Evolutionary conservation across 2,113 vertebrate genomes (phyloP).

Genomic region (Rhineura floridana): DNA sequence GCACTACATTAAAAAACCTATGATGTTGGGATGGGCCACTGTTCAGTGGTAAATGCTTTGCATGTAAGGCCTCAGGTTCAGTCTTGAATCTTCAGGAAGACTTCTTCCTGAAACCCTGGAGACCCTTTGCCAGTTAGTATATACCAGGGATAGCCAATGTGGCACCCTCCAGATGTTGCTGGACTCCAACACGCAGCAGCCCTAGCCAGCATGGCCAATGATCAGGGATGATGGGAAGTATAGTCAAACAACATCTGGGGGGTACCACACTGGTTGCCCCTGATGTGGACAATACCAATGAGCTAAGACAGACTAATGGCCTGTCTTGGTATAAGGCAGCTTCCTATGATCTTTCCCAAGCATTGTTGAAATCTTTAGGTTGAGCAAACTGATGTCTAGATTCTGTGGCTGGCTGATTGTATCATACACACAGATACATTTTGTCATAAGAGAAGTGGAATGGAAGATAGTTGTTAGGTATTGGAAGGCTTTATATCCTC

Average conservation of each 20-base stretch:
- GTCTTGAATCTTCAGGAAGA: no score
- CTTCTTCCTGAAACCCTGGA: no score
- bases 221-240: no score
- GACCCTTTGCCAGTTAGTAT: no score
- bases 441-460: not conserved
- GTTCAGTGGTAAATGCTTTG: not conserved
- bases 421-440: not conserved
- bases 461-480: not conserved
- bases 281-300: not conserved
- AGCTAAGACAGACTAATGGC: not conserved
- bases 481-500: no score
- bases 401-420: not conserved
- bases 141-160: no score
- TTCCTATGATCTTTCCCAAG: not conserved
- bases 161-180: no score
- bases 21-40: not conserved
- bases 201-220: no score
- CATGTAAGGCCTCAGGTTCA: not conserved
- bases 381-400: not conserved
- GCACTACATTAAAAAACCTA: not conserved
- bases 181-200: no score
- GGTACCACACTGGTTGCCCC: no score
- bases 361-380: not conserved
- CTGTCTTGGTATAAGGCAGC: not conserved
- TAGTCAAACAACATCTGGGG: no score